Conservation (phyloP, 2,797 vertebrate species). For the Setipinna tenuifilis region DNA sequence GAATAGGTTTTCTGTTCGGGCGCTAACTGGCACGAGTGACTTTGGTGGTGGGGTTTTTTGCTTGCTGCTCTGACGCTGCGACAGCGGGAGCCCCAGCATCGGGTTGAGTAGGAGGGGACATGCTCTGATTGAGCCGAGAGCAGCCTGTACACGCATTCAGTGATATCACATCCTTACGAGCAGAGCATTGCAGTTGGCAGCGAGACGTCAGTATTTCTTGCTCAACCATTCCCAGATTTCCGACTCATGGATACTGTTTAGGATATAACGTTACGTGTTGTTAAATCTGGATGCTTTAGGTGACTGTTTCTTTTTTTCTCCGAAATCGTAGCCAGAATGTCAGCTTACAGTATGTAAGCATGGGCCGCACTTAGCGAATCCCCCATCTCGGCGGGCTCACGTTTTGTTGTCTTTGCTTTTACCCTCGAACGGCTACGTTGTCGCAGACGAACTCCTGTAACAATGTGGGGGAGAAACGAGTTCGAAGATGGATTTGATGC, state of each 20-base stretch:
- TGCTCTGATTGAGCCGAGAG: conserved; percentile 51
- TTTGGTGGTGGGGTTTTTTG: conserved; percentile 18
- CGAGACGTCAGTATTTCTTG: conserved; percentile 35
- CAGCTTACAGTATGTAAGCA: conserved; percentile 31
- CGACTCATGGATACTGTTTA: conserved; percentile 36
- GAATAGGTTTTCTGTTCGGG: conserved; percentile 25
- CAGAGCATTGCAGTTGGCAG: conserved; percentile 47
- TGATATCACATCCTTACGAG: conserved; percentile 58
- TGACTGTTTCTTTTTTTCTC: neutral
- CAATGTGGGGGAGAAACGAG: conserved; percentile 72
- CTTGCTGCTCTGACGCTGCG: conserved; percentile 24
- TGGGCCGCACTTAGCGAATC: conserved; percentile 43
- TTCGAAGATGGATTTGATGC: conserved; percentile 67
- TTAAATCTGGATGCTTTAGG: conserved; percentile 27
- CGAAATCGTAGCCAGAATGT: neutral
- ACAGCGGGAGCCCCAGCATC: conserved; percentile 37
- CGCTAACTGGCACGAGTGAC: neutral
- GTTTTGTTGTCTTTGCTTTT: conserved; percentile 25
- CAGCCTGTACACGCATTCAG: conserved; percentile 43
- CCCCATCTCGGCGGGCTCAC: conserved; percentile 41
- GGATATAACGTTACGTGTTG: conserved; percentile 31
- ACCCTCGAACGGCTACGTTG: conserved; percentile 21
- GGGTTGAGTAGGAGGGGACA: conserved; percentile 53
- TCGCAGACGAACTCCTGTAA: neutral
- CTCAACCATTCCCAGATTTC: conserved; percentile 31